phyloP scores from a whole-genome alignment of 2,113 vertebrate genomes.

The Vulpes lagopus region DNA sequence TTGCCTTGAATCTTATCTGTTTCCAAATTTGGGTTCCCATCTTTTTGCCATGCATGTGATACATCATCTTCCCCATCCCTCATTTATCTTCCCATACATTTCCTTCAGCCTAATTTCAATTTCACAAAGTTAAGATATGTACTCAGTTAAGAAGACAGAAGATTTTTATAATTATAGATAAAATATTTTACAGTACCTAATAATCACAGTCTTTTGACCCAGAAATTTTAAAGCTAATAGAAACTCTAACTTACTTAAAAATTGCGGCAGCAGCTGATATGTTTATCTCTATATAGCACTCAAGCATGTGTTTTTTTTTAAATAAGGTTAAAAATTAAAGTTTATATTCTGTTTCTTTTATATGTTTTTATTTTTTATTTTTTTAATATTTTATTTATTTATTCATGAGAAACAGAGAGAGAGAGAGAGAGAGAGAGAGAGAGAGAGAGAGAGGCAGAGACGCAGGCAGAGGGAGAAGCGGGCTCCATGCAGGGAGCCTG shows the following conservation, averaged over 20 bases:
- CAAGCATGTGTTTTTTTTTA: not conserved
- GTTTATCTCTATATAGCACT: not conserved
- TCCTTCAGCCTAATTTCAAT: not conserved
- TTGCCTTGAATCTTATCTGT: not conserved
- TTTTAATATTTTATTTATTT: too few species aligned
- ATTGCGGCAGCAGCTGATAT: not conserved
- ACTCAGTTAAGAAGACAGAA: not conserved
- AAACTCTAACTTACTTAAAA: not conserved
- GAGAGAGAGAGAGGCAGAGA: too few species aligned
- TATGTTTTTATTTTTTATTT: too few species aligned
- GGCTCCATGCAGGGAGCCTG: too few species aligned
- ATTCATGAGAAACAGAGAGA: too few species aligned
- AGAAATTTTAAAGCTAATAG: not conserved
- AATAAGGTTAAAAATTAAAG: not conserved
- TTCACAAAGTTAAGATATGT: not conserved
- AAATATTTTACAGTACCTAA: not conserved
- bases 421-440: too few species aligned
- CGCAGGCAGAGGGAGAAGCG: too few species aligned
- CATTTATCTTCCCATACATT: not conserved
- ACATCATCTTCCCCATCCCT: too few species aligned
- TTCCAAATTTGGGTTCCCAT: not conserved
- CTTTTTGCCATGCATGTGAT: not conserved
- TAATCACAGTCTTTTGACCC: not conserved
- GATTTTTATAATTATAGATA: not conserved
- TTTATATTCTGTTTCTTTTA: not conserved